Conservation (phyloP, 2,113 vertebrate genomes). For the Cairina moschata region DNA sequence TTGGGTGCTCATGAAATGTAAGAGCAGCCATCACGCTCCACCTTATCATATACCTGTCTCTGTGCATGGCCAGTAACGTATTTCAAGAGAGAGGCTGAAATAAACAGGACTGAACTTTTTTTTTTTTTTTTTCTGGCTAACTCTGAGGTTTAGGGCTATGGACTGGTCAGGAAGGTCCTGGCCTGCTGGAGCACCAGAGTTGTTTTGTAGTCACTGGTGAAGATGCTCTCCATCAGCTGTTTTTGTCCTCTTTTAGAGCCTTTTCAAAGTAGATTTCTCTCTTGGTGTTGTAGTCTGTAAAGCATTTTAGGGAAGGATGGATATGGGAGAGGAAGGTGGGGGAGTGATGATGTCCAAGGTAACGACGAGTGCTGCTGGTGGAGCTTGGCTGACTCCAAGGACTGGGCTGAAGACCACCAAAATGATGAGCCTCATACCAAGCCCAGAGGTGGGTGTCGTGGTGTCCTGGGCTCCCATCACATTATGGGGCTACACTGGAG, state of each 20-base stretch:
- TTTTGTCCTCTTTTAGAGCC: neutral
- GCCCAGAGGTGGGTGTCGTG: neutral
- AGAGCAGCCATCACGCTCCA: neutral
- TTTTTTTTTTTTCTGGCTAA: neutral
- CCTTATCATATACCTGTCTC: accelerated
- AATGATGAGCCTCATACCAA: accelerated
- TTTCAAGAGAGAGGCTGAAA: neutral
- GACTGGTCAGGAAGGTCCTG: neutral
- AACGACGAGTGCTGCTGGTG: neutral
- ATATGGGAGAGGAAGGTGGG: neutral
- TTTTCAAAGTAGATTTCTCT: neutral
- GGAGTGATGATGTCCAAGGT: accelerated
- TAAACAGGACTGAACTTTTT: neutral
- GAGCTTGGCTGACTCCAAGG: neutral
- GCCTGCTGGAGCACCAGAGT: neutral
- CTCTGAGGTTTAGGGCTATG: accelerated
- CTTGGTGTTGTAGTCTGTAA: neutral
- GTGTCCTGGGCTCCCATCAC: neutral
- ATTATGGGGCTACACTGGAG: neutral
- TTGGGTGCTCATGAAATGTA: neutral
- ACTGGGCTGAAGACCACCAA: neutral
- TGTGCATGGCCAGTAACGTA: neutral
- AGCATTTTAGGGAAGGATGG: neutral
- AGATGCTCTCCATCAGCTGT: neutral
- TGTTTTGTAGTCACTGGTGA: accelerated